Conservation (phyloP, 2,888 invertebrate genomes). For the Cremastinae sp. region DNA sequence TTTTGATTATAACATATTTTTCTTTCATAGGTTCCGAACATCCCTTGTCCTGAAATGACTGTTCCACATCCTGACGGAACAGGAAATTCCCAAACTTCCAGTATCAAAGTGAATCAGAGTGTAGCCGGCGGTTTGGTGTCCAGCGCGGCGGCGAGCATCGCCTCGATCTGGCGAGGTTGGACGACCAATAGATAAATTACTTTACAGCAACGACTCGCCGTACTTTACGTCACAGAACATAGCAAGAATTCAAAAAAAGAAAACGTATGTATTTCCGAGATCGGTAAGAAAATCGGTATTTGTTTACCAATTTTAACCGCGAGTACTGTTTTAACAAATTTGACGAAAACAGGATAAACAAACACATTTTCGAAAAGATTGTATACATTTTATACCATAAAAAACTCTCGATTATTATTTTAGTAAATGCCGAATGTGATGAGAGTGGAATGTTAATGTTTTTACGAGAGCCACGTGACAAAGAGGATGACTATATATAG, state of each 20-base stretch:
- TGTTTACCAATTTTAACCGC: conserved; percentile 36
- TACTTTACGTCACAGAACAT: conserved; percentile 28
- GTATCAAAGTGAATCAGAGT: conserved; percentile 80
- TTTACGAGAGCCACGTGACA: conserved; percentile 34
- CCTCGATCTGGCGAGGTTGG: conserved; percentile 90
- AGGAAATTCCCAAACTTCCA: conserved; percentile 75
- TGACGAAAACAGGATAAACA: conserved; percentile 28
- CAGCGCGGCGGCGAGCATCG: conserved; percentile 91
- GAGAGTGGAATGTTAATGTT: conserved; percentile 44
- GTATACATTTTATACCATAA: conserved; percentile 57
- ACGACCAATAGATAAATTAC: conserved; percentile 82
- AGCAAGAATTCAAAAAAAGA: conserved; percentile 10
- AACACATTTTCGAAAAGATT: conserved; percentile 54
- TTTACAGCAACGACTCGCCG: conserved; percentile 36
- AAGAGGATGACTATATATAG: conserved; percentile 30
- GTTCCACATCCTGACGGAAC: conserved; percentile 77
- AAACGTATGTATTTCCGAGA: conserved; percentile 34
- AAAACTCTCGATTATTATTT: conserved; percentile 58
- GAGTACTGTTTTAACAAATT: conserved; percentile 32
- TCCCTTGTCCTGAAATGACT: conserved; percentile 82
- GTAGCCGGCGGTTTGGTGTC: conserved; percentile 89
- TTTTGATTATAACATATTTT: conserved; percentile 1
- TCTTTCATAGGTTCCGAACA: conserved; percentile 81
- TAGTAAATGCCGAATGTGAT: conserved; percentile 29
- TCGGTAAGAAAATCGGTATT: background rate